phyloP scores from a whole-genome alignment of 2,113 vertebrate genomes.

The Thunnus thynnus region DNA sequence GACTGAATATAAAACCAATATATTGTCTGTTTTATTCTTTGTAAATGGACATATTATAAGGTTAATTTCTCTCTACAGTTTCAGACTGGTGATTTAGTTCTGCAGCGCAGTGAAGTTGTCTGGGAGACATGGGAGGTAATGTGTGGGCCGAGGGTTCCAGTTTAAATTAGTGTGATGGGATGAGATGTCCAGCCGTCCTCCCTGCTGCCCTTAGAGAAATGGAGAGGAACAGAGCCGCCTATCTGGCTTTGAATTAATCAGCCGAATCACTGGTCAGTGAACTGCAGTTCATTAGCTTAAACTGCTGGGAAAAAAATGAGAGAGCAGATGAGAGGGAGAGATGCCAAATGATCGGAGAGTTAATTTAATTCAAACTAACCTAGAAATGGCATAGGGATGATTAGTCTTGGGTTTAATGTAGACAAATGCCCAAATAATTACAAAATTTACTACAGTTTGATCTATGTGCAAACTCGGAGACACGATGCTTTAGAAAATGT shows the following conservation, averaged over 20 bases:
- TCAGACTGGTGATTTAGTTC: conserved; percentile 34
- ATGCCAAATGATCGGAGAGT: neutral
- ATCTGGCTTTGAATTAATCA: conserved; percentile 75
- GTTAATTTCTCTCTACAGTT: conserved; percentile 4
- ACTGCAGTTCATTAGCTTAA: conserved; percentile 51
- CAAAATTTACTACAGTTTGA: neutral
- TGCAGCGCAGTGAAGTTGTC: conserved; percentile 22
- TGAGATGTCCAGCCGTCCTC: conserved; percentile 64
- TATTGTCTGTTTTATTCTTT: conserved; percentile 2
- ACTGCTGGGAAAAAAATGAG: conserved; percentile 35
- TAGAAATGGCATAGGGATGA: neutral
- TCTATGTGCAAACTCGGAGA: neutral
- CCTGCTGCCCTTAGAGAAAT: conserved; percentile 62
- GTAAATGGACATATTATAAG: neutral
- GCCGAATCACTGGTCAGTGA: conserved; percentile 53
- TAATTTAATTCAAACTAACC: neutral
- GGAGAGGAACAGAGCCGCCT: conserved; percentile 56
- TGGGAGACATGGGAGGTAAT: conserved; percentile 34
- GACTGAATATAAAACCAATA: neutral
- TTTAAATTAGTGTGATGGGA: conserved; percentile 65
- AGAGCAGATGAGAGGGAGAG: conserved; percentile 6
- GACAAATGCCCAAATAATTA: too few species aligned
- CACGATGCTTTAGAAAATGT: neutral
- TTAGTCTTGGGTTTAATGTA: neutral
- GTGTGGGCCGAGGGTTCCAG: conserved; percentile 35